Base-by-base conservation (phyloP, 2,888 invertebrate genomes). In the Heliconius hortense region DNA sequence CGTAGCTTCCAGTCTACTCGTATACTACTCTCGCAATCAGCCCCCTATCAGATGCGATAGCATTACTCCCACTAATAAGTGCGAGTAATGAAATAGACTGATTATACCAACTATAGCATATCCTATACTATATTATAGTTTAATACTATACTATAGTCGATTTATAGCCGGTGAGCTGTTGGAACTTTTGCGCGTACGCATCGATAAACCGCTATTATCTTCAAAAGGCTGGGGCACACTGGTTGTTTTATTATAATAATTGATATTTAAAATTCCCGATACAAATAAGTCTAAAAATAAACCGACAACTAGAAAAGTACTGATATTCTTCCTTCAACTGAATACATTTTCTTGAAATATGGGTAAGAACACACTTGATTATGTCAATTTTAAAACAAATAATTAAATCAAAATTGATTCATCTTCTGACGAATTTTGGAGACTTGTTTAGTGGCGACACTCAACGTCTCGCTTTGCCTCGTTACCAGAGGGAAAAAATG, bases 161-260 rank as follows among this genome's bases (percentile, higher is more conserved):
- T 89, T 91, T 91, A 91, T 88, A 79, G 86, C 86, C 79, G 85
- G 85, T 84, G 84, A 87, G 86, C 85, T 85, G 82, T 85, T 79
- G 83, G 84, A 82, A 84, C 85, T 80, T 81, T 81, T 85, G 86
- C 90, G 90, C 88, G 87, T 85, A 86, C 85, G 89, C 88, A 87
- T 80, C 85, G 88, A 88, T 90, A 89, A 88, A 88, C 86, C 84
- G 88, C 88, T 87, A 90, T 91, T 91, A 91, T 89, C 86, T 87
- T 80, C 79, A 77, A 76, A 71, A 8, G 83, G 62, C 72, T 76
- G 76, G 77, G 82, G 77, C 76, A 83, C 84, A 88, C 79, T 79
- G 82, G 75, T 80, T 48, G 48, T 48, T 48, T 48, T 48, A 8
- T 21, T 7, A 48, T 48, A 18, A 48, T 18, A 48, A 48, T 48